phyloP scores from a whole-genome alignment of 35 echinoderm and acorn worm genomes.

The Holothuria glaberrima region DNA sequence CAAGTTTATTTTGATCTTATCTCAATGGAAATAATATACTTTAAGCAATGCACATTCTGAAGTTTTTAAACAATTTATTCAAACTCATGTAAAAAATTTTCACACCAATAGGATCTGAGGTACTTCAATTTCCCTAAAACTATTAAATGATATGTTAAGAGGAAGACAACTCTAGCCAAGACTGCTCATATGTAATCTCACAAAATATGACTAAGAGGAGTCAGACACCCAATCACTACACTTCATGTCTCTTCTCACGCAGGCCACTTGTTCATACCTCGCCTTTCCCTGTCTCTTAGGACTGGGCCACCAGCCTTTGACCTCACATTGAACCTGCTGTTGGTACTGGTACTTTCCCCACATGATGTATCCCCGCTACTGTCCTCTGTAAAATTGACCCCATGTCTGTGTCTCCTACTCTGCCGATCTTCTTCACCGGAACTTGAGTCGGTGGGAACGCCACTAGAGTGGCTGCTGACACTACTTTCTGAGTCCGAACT shows the following conservation, averaged over 20 bases:
- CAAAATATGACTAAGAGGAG: not conserved
- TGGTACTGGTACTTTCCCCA: conserved; percentile 95
- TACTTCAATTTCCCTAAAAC: too few species aligned
- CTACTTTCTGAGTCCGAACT: conserved; percentile 96
- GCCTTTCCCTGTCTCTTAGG: conserved; percentile 86
- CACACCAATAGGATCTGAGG: too few species aligned
- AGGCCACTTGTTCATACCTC: conserved; percentile 74
- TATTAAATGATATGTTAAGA: not conserved
- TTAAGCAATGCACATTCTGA: too few species aligned
- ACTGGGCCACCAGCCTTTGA: conserved; percentile 72
- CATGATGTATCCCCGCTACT: conserved; percentile 96
- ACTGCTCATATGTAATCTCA: not conserved
- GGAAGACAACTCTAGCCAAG: not conserved
- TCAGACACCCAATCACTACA: too few species aligned
- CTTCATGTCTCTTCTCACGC: too few species aligned
- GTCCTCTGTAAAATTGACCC: conserved; percentile 87
- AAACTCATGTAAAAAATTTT: too few species aligned
- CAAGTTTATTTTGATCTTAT: too few species aligned
- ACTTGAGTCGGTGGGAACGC: conserved; percentile 78
- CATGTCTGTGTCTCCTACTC: conserved; percentile 40
- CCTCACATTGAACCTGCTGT: conserved; percentile 63
- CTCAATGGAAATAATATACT: too few species aligned
- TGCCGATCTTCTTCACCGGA: conserved; percentile 77
- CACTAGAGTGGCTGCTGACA: conserved; percentile 72
- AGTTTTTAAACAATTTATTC: too few species aligned